A percentile compares a stretch with the other conserved stretches of the same genome.
Evolutionary conservation across 2,113 vertebrate genomes (phyloP).

Genomic region (Eidolon helvum): DNA sequence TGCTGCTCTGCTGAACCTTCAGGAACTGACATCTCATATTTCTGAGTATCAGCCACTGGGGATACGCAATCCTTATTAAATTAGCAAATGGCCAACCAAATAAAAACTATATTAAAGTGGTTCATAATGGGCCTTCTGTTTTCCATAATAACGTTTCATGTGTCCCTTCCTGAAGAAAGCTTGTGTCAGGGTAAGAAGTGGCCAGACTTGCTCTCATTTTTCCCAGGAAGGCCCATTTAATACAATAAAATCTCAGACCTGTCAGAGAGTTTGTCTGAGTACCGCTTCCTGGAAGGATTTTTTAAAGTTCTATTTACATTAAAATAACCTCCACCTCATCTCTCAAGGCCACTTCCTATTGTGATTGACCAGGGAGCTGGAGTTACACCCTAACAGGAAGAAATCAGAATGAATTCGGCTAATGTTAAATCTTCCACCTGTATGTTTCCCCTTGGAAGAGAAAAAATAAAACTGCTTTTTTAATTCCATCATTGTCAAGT

Average conservation of each 20-base stretch:
- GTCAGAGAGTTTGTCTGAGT: slow-evolving; percentile 36
- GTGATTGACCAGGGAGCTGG: not conserved
- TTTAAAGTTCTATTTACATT: slow-evolving; percentile 57
- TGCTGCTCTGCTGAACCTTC: not conserved
- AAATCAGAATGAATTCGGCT: slow-evolving; percentile 36
- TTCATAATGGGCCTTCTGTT: slow-evolving; percentile 30
- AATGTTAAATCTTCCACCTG: not conserved
- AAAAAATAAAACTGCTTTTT: not conserved
- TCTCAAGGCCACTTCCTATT: slow-evolving; percentile 10
- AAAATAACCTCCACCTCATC: not conserved
- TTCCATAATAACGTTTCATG: slow-evolving; percentile 46
- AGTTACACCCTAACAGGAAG: not conserved
- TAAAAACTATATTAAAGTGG: slow-evolving; percentile 59
- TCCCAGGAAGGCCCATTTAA: slow-evolving; percentile 63
- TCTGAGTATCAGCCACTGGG: not conserved
- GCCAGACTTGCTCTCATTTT: not conserved
- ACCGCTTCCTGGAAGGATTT: slow-evolving; percentile 62
- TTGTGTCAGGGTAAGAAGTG: slow-evolving; percentile 7
- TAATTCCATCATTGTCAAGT: not conserved
- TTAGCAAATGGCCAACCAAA: slow-evolving; percentile 66
- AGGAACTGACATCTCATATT: slow-evolving; percentile 53
- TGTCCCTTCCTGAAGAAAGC: slow-evolving; percentile 56
- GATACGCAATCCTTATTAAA: slow-evolving; percentile 62
- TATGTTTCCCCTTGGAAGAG: not conserved
- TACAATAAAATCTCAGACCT: slow-evolving; percentile 56